Percentiles rank a stretch among this genome's conserved stretches.
These are phyloP conservation scores for Himalopsyche tibetana DNA, from an alignment of 2,888 invertebrate genomes.

Conservation along the genomic window DNA sequence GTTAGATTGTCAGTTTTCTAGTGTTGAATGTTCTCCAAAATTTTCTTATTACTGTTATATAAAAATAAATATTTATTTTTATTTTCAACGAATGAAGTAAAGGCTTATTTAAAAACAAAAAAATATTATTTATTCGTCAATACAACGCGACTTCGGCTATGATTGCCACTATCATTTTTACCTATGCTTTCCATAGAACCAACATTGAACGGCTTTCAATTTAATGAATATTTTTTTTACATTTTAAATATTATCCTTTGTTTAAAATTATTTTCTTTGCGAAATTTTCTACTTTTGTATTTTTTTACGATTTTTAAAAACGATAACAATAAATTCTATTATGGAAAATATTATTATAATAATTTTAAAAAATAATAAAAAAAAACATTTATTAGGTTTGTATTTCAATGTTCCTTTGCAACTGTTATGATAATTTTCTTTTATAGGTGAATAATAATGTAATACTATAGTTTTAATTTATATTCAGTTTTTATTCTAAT, in stretches of 20 bases:
- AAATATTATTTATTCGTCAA: too few species aligned
- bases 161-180: not conserved
- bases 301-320: slow-evolving; percentile 41
- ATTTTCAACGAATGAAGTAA: too few species aligned
- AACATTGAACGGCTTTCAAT: not conserved
- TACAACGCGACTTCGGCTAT: too few species aligned
- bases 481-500: not conserved
- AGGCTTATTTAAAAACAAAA: too few species aligned
- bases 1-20: not conserved
- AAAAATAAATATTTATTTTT: not conserved
- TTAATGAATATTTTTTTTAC: not conserved
- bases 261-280: not conserved
- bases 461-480: not conserved
- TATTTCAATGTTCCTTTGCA: not conserved
- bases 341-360: not conserved
- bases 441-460: not conserved
- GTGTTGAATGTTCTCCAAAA: not conserved
- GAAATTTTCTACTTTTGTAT: slow-evolving; percentile 43
- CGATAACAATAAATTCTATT: not conserved
- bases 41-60: too few species aligned
- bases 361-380: not conserved
- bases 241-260: not conserved
- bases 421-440: not conserved
- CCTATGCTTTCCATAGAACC: not conserved
- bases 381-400: not conserved